Evolutionary conservation across 2,113 vertebrate species (phyloP), one percentile per base, ranked within the genome.

Genomic region (Neodontobutis hainanensis): DNA sequence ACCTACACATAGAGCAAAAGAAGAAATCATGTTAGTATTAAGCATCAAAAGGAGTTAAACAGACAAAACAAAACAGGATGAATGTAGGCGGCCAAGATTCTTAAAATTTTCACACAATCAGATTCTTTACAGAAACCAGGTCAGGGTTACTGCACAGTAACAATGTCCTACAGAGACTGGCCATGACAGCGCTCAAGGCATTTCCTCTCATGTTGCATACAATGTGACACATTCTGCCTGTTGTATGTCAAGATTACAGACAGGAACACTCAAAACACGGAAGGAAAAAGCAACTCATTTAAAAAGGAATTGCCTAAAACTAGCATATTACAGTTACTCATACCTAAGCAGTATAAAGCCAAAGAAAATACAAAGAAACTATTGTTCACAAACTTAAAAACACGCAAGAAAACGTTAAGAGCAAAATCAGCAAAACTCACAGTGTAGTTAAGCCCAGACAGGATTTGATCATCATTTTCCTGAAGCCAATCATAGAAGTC

Each of bases 401-500:
- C 6, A 36, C 7, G n/a, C 32, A 4, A 14, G 6, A 38, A 15
- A 16, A 43, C 1, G 10, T 43, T 43, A 8, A 43, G 6, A 43
- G 42, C 1, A 43, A 16, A 0, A 62, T 15, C 32, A 42, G 7
- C 14, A 58, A 45, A 32, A 92, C 96, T 95, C 80, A 96, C 97
- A 4, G 97, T 94, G 42, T 82, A 99, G 6, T 94, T 95, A 36
- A 99, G 89, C 16, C 96, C 96, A 0, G 93, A 90, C 11, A 99
- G 89, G 71, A 97, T 88, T 1, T 89, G 61, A 0, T 95, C 94
- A 0, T 94, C 94, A 0, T 94, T 87, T 85, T 99, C 96, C 83
- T 99, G 97, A 48, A 99, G 89, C 95, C 96, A 98, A 83, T 99
- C 97, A 0, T 98, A 98, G 89, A 99, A 98, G 84, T 99, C 97